These are phyloP conservation scores for Pantherophis vulpinus DNA, from an alignment of 2,797 vertebrate species.

Conservation along the genomic window DNA sequence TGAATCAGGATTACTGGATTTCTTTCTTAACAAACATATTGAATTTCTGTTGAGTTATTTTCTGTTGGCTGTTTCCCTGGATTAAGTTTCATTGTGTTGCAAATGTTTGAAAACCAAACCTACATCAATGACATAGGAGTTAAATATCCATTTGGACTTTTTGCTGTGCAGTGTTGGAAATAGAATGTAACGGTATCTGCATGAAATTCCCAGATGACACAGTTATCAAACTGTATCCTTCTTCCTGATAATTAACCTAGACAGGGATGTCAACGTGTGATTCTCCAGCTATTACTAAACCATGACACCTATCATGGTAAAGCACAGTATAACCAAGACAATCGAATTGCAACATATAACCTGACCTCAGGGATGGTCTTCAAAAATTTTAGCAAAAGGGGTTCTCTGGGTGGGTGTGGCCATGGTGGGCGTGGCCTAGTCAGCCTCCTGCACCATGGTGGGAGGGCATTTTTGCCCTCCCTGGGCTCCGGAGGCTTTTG, in stretches of 20 bases:
- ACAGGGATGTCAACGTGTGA: neutral
- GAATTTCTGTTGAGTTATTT: slow-evolving; percentile 25
- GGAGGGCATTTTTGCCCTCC: too few relatives aligned
- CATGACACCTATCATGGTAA: neutral
- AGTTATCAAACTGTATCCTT: neutral
- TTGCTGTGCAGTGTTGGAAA: neutral
- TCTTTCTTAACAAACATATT: slow-evolving; percentile 23
- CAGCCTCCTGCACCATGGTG: too few relatives aligned
- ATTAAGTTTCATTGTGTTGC: slow-evolving; percentile 19
- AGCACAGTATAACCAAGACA: neutral
- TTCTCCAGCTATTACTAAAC: neutral
- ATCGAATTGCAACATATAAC: neutral
- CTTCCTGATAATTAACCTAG: neutral
- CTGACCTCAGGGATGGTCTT: neutral
- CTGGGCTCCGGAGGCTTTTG: too few relatives aligned
- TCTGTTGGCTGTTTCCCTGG: neutral
- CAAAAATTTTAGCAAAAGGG: too few relatives aligned
- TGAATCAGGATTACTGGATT: slow-evolving; percentile 19
- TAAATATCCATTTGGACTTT: neutral
- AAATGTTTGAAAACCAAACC: slow-evolving; percentile 12
- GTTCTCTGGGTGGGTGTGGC: too few relatives aligned
- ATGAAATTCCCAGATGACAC: neutral
- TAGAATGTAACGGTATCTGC: neutral
- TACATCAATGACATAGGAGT: neutral
- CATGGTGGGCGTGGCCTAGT: too few relatives aligned